phyloP scores from a whole-genome alignment of 2,888 invertebrate genomes.

The Eupithecia dodoneata region DNA sequence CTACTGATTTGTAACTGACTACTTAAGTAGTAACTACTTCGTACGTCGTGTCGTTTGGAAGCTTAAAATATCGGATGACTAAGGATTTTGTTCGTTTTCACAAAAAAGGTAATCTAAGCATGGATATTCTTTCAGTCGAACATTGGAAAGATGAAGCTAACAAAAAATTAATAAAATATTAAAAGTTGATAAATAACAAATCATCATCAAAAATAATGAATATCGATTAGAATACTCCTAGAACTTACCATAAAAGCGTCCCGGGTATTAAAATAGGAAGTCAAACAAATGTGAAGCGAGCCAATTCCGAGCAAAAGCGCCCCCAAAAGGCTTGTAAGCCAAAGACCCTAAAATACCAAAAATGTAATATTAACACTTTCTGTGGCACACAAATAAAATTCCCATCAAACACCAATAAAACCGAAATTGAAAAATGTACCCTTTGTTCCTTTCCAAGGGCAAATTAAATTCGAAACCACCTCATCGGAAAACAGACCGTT shows the following conservation, averaged over 20 bases:
- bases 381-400: slow-evolving; percentile 19
- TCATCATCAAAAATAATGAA: background rate
- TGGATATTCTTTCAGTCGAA: too few species aligned
- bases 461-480: slow-evolving; percentile 26
- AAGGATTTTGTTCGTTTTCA: background rate
- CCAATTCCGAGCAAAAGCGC: background rate
- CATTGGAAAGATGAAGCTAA: too few species aligned
- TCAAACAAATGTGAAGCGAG: background rate
- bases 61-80: background rate
- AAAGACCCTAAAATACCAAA: slow-evolving; percentile 12
- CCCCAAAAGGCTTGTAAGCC: slow-evolving; percentile 1
- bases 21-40: too few species aligned
- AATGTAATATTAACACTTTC: slow-evolving; percentile 17
- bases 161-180: too few species aligned
- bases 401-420: slow-evolving; percentile 33
- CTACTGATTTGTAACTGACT: background rate
- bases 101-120: too few species aligned
- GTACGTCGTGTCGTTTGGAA: background rate
- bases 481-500: slow-evolving; percentile 12
- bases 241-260: background rate
- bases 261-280: background rate
- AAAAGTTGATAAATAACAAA: background rate
- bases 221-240: background rate
- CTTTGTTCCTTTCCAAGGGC: slow-evolving; percentile 29
- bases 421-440: slow-evolving; percentile 31